Percentiles rank a stretch among this genome's conserved stretches.
Evolutionary conservation across 2,797 vertebrate species (phyloP).

Genomic region (Malacoctenus gilli): DNA sequence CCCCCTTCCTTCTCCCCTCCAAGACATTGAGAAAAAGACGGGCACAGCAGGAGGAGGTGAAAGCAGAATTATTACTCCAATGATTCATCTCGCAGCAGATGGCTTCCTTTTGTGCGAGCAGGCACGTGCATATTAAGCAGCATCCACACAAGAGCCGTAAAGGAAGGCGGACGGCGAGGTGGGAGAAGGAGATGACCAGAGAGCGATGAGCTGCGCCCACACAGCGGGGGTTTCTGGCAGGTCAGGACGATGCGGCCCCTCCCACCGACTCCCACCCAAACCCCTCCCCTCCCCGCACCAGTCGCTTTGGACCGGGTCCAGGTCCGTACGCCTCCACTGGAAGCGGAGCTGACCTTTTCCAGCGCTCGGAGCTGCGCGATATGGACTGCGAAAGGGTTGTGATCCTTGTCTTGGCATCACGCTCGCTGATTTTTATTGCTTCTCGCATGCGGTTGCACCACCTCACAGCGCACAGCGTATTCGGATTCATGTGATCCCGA

Average conservation of each 20-base stretch:
- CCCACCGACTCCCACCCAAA: too few species aligned
- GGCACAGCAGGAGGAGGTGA: slow-evolving; percentile 35
- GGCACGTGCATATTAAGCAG: slow-evolving; percentile 55
- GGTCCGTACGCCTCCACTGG: slow-evolving; percentile 46
- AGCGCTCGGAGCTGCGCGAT: slow-evolving; percentile 49
- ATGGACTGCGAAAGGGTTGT: slow-evolving; percentile 61
- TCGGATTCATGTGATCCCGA: slow-evolving; percentile 32
- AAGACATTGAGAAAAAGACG: slow-evolving; percentile 34
- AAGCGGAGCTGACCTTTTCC: slow-evolving; percentile 72
- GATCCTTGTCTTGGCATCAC: slow-evolving; percentile 58
- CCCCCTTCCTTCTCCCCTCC: slow-evolving; percentile 1
- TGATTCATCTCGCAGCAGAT: slow-evolving; percentile 61
- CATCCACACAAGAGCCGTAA: slow-evolving; percentile 13
- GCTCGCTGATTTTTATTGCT: slow-evolving; percentile 59
- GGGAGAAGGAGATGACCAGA: slow-evolving; percentile 36
- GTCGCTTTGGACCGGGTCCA: slow-evolving; percentile 65
- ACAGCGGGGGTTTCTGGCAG: slow-evolving; percentile 40
- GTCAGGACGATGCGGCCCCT: slow-evolving; percentile 48
- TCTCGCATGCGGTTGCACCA: slow-evolving; percentile 27
- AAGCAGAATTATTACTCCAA: slow-evolving; percentile 46
- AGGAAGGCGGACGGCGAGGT: slow-evolving; percentile 26
- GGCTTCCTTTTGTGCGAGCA: slow-evolving; percentile 48
- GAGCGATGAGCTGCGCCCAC: slow-evolving; percentile 49
- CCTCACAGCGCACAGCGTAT: slow-evolving; percentile 19
- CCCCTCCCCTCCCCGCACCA: slow-evolving; percentile 60